Conservation (phyloP, 2,888 invertebrate genomes). For the Meandrusa payeni region DNA sequence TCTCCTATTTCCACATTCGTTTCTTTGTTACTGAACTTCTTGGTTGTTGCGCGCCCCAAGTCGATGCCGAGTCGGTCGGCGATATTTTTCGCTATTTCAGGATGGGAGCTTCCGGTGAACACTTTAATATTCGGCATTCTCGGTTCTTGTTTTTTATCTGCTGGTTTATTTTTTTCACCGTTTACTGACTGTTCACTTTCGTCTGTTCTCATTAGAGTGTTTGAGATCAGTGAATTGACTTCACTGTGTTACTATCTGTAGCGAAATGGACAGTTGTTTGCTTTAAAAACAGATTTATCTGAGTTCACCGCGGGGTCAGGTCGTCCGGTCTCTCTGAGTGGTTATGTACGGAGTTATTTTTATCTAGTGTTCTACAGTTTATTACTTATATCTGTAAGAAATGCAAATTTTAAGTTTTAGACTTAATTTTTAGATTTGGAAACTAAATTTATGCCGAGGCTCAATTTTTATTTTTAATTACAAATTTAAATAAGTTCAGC, state of each 20-base stretch:
- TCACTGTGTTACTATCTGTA: slow-evolving; percentile 40
- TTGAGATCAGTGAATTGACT: slow-evolving; percentile 40
- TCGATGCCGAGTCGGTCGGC: slow-evolving; percentile 96
- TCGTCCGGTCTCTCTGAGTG: slow-evolving; percentile 49
- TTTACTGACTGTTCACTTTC: slow-evolving; percentile 36
- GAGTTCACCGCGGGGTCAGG: slow-evolving; percentile 63
- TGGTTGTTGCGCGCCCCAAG: slow-evolving; percentile 97
- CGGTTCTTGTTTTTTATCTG: slow-evolving; percentile 45
- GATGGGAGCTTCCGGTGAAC: slow-evolving; percentile 98
- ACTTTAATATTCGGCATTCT: slow-evolving; percentile 99
- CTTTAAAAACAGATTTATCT: slow-evolving; percentile 56
- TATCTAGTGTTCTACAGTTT: slow-evolving; percentile 13
- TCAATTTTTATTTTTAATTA: too few relatives aligned
- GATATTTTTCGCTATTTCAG: slow-evolving; percentile 97
- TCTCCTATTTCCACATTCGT: slow-evolving; percentile 96
- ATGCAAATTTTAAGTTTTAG: too few relatives aligned
- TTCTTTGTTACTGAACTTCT: slow-evolving; percentile 99
- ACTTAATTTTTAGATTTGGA: too few relatives aligned
- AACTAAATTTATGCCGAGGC: too few relatives aligned
- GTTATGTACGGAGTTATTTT: slow-evolving; percentile 34
- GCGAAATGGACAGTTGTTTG: slow-evolving; percentile 56
- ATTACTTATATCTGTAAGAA: slow-evolving; percentile 1
- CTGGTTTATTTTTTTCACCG: slow-evolving; percentile 30
- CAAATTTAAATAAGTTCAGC: too few relatives aligned
- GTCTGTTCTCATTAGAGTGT: slow-evolving; percentile 57